Conservation (phyloP, 2,888 invertebrate species). For the Osedax frankpressi region DNA sequence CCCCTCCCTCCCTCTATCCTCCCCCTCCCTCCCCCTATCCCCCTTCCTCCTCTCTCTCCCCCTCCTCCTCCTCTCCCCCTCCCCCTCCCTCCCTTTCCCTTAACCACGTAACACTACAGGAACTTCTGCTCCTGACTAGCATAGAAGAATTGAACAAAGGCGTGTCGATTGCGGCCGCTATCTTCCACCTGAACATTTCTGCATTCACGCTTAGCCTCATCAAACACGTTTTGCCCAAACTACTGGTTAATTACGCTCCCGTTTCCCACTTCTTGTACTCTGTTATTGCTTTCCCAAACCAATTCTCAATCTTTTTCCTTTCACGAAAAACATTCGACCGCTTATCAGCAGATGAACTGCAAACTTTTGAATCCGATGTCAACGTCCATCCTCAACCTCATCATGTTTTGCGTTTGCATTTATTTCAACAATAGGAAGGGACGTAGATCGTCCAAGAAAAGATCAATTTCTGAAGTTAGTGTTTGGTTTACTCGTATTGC, state of each 20-base stretch:
- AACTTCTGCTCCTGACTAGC: neutral
- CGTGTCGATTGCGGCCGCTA: neutral
- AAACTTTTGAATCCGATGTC: neutral
- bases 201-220: neutral
- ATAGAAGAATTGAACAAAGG: neutral
- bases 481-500: no score
- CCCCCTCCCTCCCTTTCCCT: neutral
- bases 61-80: neutral
- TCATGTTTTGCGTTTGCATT: neutral
- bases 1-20: neutral
- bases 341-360: neutral
- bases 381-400: neutral
- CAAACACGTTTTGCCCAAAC: neutral
- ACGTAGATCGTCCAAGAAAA: neutral
- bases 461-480: neutral
- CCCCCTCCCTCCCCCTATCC: neutral
- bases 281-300: no score
- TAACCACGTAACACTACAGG: no score
- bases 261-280: no score
- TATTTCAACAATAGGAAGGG: neutral
- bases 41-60: neutral
- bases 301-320: no score
- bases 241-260: no score
- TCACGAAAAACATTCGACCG: no score
- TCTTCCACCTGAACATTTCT: neutral